Percentiles rank a stretch among this genome's conserved stretches.
Evolutionary conservation across 1,140 invertebrate genomes (phyloP).

Genomic region (Trinorchestia longiramus): DNA sequence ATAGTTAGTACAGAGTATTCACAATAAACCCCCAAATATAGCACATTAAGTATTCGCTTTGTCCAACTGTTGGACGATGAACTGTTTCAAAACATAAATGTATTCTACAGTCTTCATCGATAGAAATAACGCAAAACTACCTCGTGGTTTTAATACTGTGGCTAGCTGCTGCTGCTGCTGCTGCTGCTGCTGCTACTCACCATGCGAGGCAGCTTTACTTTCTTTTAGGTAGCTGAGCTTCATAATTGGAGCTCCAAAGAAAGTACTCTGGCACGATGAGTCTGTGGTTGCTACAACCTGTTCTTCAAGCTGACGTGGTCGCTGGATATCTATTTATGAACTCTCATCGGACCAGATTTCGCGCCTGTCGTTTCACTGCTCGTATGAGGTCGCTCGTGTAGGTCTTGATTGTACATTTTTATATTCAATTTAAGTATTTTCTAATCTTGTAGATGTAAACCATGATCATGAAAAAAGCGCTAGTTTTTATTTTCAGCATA

Average conservation of each 20-base stretch:
- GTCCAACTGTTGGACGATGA: background rate
- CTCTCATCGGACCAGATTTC: background rate
- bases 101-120: background rate
- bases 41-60: background rate
- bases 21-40: background rate
- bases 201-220: background rate
- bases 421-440: background rate
- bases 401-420: background rate
- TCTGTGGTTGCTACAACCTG: background rate
- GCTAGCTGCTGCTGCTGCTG: background rate
- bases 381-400: background rate
- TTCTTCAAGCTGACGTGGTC: background rate
- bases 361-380: background rate
- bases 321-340: background rate
- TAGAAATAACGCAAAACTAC: background rate
- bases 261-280: background rate
- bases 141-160: background rate
- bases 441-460: background rate
- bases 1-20: background rate
- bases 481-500: background rate
- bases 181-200: no score
- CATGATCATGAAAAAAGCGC: background rate
- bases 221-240: background rate
- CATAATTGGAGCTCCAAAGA: background rate
- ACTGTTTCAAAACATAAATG: background rate